Evolutionary conservation across 2,888 invertebrate species (phyloP).

Genomic region (Oegoconia quadripuncta): DNA sequence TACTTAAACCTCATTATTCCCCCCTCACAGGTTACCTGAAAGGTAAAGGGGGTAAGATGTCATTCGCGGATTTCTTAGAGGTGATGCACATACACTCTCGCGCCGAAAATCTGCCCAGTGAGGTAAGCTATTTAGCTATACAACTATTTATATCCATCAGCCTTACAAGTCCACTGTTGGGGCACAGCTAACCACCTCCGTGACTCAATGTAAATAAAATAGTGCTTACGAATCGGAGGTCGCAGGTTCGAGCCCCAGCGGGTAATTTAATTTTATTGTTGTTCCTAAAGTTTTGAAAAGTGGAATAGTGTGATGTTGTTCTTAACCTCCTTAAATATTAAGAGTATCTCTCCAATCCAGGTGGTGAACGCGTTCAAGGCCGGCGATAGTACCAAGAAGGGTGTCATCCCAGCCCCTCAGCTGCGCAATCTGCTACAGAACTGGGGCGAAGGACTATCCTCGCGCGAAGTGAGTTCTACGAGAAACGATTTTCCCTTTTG

Average conservation of each 20-base stretch:
- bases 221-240: too few relatives aligned
- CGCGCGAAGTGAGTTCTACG: constrained; percentile 77
- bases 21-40: constrained; percentile 56
- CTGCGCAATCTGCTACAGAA: constrained; percentile 91
- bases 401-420: constrained; percentile 89
- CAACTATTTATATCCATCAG: too few relatives aligned
- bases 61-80: constrained; percentile 96
- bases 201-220: too few relatives aligned
- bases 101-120: constrained; percentile 89
- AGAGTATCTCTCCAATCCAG: constrained; percentile 34
- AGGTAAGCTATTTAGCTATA: too few relatives aligned
- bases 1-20: background rate
- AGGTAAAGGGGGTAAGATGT: constrained; percentile 90
- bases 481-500: too few relatives aligned
- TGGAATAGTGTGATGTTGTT: too few relatives aligned
- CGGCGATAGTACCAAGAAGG: constrained; percentile 86
- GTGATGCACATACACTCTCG: constrained; percentile 95
- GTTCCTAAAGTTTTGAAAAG: too few relatives aligned
- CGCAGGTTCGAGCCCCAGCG: too few relatives aligned
- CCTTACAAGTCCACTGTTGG: too few relatives aligned
- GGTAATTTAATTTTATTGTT: too few relatives aligned
- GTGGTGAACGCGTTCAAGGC: constrained; percentile 93
- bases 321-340: too few relatives aligned
- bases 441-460: constrained; percentile 93
- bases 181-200: too few relatives aligned